Conservation (phyloP, 2,888 invertebrate genomes). For the Microctonus aethiopoides region DNA sequence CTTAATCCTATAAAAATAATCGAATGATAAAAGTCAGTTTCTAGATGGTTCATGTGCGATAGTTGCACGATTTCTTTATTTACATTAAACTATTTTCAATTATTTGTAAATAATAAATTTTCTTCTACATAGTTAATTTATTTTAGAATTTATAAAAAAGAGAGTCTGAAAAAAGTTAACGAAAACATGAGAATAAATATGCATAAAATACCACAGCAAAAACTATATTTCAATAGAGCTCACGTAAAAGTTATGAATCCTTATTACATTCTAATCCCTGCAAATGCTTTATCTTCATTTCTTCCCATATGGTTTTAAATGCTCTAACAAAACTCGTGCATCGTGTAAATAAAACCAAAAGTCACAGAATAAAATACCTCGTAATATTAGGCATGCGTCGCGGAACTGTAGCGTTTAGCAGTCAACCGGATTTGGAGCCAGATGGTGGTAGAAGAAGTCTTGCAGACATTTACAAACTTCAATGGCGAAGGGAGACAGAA, state of each 20-base stretch:
- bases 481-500: conserved; percentile 60
- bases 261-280: background rate
- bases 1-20: background rate
- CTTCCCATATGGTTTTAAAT: background rate
- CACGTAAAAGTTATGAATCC: background rate
- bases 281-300: background rate
- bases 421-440: conserved; percentile 62
- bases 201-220: too few relatives aligned
- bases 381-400: conserved; percentile 61
- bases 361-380: background rate
- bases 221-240: background rate
- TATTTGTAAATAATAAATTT: background rate
- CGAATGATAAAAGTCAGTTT: background rate
- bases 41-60: background rate
- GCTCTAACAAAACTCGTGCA: background rate
- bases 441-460: conserved; percentile 58
- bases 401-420: conserved; percentile 66
- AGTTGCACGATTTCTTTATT: background rate
- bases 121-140: background rate
- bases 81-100: background rate
- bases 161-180: too few relatives aligned
- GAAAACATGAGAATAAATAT: too few relatives aligned
- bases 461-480: conserved; percentile 62
- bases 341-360: background rate
- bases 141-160: too few relatives aligned